Evolutionary conservation across 2,797 vertebrate species (phyloP), one percentile per base, ranked within the genome.

Genomic region (Remorina albescens): DNA sequence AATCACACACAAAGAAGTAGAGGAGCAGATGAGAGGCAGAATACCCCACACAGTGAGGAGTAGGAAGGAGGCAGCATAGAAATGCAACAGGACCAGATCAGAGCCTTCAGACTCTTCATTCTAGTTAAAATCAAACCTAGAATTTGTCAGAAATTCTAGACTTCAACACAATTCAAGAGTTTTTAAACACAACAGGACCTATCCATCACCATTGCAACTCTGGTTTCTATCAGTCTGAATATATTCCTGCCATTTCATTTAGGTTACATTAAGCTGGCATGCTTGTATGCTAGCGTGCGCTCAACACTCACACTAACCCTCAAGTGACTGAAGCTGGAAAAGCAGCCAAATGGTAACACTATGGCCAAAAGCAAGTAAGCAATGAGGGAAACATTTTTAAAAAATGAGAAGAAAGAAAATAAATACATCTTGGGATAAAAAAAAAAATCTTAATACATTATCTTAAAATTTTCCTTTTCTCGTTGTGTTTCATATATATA

Each of bases 401-500:
- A 92, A 76, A 89, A 84, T 3, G 26, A 94, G 96, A 95, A 95
- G 92, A 97, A 95, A 95, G 94, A 96, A 98, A 98, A 98, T 98
- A 98, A 98, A 99, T 97, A 99, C 96, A 97, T 94, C 91, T 96
- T 93, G 91, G 95, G 90, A 92, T 92, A 90, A 93, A 93, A 93
- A 93, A 93, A 94, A 95, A 93, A 93, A 91, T 87, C 91, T 92
- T 93, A 95, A 94, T 94, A 93, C 93, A 93, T 94, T 94, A 93
- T 93, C 88, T 93, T 92, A 90, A 93, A 92, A 90, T 91, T 88
- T 93, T 93, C 90, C 87, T 93, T 93, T 94, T 93, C 86, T 92
- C 79, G 86, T 89, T 90, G 88, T 93, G 89, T 94, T 91, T 93
- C 87, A 92, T 91, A 92, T 92, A 94, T 91, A 93, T 94, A 96